Conservation (phyloP, 2,797 vertebrate genomes). For the Knipowitschia caucasica region DNA sequence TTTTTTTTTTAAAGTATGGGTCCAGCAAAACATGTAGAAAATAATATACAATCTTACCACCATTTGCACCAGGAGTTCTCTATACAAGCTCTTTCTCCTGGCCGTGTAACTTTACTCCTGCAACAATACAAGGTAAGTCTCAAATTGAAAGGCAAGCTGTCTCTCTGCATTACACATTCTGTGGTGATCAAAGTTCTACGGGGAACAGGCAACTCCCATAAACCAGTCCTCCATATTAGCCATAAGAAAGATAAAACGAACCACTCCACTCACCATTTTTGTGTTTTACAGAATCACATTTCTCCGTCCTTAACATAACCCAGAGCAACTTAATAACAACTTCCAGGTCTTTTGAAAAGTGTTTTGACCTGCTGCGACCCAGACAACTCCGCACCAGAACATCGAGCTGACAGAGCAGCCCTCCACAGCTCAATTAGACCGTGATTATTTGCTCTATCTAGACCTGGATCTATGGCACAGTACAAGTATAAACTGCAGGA, state of each 20-base stretch:
- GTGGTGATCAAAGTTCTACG: conserved; percentile 38
- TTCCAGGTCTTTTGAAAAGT: conserved; percentile 21
- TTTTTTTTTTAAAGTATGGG: neutral
- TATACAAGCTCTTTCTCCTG: conserved; percentile 28
- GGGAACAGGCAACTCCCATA: conserved; percentile 30
- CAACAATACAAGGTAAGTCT: conserved; percentile 21
- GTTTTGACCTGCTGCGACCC: conserved; percentile 23
- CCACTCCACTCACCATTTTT: conserved; percentile 5
- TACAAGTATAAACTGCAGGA: conserved; percentile 2
- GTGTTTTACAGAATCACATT: neutral
- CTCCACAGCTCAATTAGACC: conserved; percentile 33
- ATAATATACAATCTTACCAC: conserved; percentile 33
- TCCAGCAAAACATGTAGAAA: conserved; percentile 21
- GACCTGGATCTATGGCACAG: conserved; percentile 23
- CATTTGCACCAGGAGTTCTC: conserved; percentile 33
- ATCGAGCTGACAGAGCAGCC: conserved; percentile 26
- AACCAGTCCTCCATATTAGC: conserved; percentile 15
- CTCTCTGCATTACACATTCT: conserved; percentile 32
- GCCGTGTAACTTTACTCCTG: conserved; percentile 48
- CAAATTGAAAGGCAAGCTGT: neutral
- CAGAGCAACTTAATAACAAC: conserved; percentile 1
- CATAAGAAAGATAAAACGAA: conserved; percentile 7
- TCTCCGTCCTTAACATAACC: neutral
- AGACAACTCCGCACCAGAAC: conserved; percentile 18
- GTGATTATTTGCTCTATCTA: conserved; percentile 9